These are phyloP conservation scores for Poeciliopsis presidionis DNA, from an alignment of 2,797 vertebrate genomes.

Conservation along the genomic window DNA sequence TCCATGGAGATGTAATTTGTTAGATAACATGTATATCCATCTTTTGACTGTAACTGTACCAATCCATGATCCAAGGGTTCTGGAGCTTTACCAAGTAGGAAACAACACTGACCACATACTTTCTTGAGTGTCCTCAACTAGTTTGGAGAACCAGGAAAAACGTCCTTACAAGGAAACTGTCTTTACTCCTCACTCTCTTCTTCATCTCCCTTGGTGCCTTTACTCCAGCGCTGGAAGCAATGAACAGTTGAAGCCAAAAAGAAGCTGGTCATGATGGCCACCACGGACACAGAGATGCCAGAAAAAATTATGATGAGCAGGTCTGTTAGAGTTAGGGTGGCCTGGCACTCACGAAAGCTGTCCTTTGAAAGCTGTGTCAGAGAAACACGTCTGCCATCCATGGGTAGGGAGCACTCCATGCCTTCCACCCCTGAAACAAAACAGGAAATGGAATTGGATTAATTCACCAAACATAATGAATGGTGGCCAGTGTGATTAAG, in stretches of 20 bases:
- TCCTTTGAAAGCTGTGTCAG: constrained; percentile 92
- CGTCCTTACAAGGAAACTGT: constrained; percentile 25
- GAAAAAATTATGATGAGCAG: constrained; percentile 98
- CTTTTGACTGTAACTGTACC: constrained; percentile 41
- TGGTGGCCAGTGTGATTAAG: constrained; percentile 2
- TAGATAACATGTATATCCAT: constrained; percentile 27
- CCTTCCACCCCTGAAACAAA: constrained; percentile 85
- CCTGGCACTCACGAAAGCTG: constrained; percentile 97
- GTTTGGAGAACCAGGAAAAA: constrained; percentile 14
- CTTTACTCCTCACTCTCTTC: constrained; percentile 91
- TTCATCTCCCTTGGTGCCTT: constrained; percentile 92
- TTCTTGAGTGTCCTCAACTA: constrained; percentile 32
- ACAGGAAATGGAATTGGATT: constrained; percentile 45
- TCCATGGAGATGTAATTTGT: constrained; percentile 46
- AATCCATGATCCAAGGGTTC: constrained; percentile 37
- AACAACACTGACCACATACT: constrained; percentile 29
- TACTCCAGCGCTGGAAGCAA: constrained; percentile 97
- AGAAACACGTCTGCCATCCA: constrained; percentile 88
- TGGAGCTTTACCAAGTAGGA: constrained; percentile 41
- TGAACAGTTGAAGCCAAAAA: constrained; percentile 96
- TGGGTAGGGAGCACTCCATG: constrained; percentile 93
- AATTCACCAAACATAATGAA: neutral
- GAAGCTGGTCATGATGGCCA: constrained; percentile 97
- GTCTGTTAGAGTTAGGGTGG: constrained; percentile 92
- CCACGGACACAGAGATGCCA: constrained; percentile 94